Base-by-base conservation (phyloP, 1,140 invertebrate genomes). In the Trichonephila inaurata region DNA sequence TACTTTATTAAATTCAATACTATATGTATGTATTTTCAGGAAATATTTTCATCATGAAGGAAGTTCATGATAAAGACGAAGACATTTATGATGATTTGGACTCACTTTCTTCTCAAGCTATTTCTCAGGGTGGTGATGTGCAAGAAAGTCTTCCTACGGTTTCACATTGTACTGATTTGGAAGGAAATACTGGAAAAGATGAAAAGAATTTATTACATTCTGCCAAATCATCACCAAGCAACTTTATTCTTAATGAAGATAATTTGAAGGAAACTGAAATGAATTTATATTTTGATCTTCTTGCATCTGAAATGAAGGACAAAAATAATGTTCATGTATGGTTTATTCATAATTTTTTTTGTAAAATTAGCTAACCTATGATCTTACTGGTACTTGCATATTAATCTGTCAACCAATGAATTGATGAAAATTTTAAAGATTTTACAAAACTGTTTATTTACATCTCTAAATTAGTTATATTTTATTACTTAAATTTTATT, bases 41-140 rank as follows among this genome's bases (percentile, higher is more conserved):
- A 40, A 24, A 51, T 18, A 40, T 2, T 33, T 77, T 40, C 28
- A 77, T 16, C 4, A 77, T 77, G 72, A 77, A 40, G 4, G 28
- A 77, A 18, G 1, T 28, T 33, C 8, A 44, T 58, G 82, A 51
- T 24, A 51, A 40, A n/a, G 7, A 44, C 33, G 85, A 64, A 19
- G 85, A 61, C 6, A 87, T 87, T 8, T 87, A 87, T 87, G 85
- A 24, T n/a, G 85, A 64, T 40, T 64, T 87, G 28, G 85, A 87
- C 24, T 10, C n/a, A 51, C 40, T 62, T 33, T 14, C 28, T 18
- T 18, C 14, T 72, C 16, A 62, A 60, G 18, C n/a, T 88, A 61
- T 19, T 66, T 88, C 12, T n/a, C n/a, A 24, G 7, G 21, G 3
- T 86, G 14, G 60, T 24, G 24, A 18, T 21, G 14, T 18, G 5